These are phyloP conservation scores for Tetramorium bicarinatum DNA, from an alignment of 2,888 invertebrate genomes.

Conservation along the genomic window DNA sequence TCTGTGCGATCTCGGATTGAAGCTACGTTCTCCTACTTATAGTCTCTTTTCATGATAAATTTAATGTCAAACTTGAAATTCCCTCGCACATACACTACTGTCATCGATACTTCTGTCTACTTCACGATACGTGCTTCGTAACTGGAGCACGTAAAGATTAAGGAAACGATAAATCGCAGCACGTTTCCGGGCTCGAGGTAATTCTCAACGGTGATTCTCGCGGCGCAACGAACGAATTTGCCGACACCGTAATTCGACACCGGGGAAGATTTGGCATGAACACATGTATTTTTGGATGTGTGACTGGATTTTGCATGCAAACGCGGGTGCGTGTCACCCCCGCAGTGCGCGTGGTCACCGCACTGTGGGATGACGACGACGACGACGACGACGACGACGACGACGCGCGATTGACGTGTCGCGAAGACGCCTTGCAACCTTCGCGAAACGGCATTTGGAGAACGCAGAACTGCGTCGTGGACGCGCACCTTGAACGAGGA, in stretches of 20 bases:
- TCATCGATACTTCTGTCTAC: background rate
- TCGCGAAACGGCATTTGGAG: background rate
- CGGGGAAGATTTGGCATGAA: conserved; percentile 68
- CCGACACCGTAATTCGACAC: conserved; percentile 78
- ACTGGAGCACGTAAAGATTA: background rate
- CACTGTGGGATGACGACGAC: conserved; percentile 63
- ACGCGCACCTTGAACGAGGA: conserved; percentile 57
- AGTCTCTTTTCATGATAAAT: background rate
- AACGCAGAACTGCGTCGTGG: background rate
- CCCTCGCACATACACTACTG: background rate
- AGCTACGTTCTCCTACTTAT: background rate
- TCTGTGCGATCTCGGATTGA: background rate
- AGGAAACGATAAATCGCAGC: background rate
- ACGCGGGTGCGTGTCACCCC: conserved; percentile 10
- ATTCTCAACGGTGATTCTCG: conserved; percentile 18
- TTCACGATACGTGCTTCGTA: background rate
- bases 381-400: too few relatives aligned
- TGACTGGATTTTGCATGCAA: conserved; percentile 69
- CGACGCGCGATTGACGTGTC: conserved; percentile 65
- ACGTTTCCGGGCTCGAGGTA: background rate
- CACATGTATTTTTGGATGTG: conserved; percentile 80
- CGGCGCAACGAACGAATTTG: conserved; percentile 53
- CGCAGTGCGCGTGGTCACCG: conserved; percentile 32
- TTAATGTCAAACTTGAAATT: background rate
- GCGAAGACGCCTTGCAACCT: background rate